Evolutionary conservation across 2,888 invertebrate genomes (phyloP).

Genomic region (Parasteatoda lunata): DNA sequence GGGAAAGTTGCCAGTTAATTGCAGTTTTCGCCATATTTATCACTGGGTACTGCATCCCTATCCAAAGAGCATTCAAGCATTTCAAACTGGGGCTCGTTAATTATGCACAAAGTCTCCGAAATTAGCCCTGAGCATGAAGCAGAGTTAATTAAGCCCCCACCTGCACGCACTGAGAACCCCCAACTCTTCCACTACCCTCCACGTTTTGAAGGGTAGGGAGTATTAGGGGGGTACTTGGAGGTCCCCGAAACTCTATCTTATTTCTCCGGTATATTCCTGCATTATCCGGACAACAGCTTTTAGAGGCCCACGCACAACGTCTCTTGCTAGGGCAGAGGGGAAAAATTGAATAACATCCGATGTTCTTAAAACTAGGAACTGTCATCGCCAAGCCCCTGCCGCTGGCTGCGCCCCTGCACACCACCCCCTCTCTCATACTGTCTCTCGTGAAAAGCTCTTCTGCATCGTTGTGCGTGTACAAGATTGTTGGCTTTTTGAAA

Average conservation of each 20-base stretch:
- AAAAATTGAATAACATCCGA: slow-evolving; percentile 67
- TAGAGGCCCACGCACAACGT: neutral
- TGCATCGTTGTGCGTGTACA: neutral
- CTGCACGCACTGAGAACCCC: slow-evolving; percentile 24
- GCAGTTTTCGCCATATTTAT: slow-evolving; percentile 68
- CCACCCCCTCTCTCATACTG: neutral
- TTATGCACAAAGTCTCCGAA: slow-evolving; percentile 68
- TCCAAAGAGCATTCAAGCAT: slow-evolving; percentile 66
- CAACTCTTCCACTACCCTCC: neutral
- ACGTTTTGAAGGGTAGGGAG: slow-evolving; percentile 14
- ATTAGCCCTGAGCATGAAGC: slow-evolving; percentile 69
- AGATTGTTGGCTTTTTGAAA: neutral
- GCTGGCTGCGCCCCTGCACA: slow-evolving; percentile 19
- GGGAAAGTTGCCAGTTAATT: slow-evolving; percentile 55
- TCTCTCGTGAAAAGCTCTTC: neutral
- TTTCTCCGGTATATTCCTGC: slow-evolving; percentile 38
- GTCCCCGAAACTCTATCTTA: slow-evolving; percentile 45
- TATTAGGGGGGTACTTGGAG: neutral
- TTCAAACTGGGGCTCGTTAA: slow-evolving; percentile 64
- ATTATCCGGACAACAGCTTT: slow-evolving; percentile 68
- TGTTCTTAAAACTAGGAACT: slow-evolving; percentile 66
- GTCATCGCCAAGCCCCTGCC: slow-evolving; percentile 62
- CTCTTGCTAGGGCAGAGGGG: slow-evolving; percentile 47
- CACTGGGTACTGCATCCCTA: slow-evolving; percentile 58
- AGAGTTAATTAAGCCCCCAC: slow-evolving; percentile 68